Percentiles rank a stretch among this genome's conserved stretches.
Conservation (phyloP, 2,888 invertebrate species). For the Strigamia crassipes region DNA sequence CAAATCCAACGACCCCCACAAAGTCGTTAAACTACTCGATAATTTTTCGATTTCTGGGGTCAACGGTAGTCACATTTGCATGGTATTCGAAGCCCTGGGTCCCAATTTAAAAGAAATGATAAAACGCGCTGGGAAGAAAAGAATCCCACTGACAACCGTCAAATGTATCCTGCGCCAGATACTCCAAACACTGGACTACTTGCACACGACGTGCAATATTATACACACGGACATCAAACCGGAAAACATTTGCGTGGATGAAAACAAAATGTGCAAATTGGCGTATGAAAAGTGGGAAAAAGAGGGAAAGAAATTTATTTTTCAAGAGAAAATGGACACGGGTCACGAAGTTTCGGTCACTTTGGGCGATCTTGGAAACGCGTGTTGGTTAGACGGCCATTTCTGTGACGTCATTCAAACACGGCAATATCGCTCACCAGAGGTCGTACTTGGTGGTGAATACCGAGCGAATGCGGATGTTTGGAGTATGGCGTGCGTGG, state of each 20-base stretch:
- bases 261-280: neutral
- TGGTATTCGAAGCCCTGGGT: too few species aligned
- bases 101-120: too few species aligned
- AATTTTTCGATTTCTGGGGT: too few species aligned
- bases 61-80: too few species aligned
- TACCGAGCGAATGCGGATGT: slow-evolving; percentile 60
- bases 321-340: too few species aligned
- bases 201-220: slow-evolving; percentile 97
- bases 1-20: too few species aligned
- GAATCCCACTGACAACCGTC: too few species aligned
- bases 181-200: slow-evolving; percentile 90
- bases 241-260: neutral
- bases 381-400: neutral
- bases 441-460: slow-evolving; percentile 57
- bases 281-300: too few species aligned
- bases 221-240: slow-evolving; percentile 65
- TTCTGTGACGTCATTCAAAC: neutral
- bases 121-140: too few species aligned
- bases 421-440: neutral
- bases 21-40: too few species aligned
- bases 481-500: slow-evolving; percentile 62
- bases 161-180: slow-evolving; percentile 63
- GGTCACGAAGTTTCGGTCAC: neutral
- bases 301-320: too few species aligned
- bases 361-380: neutral